phyloP scores from a whole-genome alignment of 2,888 invertebrate genomes.

The Lacanobia wlatinum region DNA sequence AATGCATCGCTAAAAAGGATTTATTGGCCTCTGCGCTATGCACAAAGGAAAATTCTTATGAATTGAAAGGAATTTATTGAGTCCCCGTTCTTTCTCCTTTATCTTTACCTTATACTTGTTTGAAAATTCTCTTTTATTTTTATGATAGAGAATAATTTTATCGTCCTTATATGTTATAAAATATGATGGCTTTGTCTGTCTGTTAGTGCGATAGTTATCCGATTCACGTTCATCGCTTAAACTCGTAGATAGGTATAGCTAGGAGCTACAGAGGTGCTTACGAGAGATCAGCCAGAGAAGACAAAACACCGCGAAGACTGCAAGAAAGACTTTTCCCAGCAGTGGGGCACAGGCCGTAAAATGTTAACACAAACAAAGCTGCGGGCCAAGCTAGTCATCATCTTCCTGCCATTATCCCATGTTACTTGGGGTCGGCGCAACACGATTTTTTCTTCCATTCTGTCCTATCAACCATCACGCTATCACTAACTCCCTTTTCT shows the following conservation, averaged over 20 bases:
- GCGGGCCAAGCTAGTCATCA: too few relatives aligned
- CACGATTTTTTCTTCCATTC: too few relatives aligned
- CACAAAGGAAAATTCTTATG: slow-evolving; percentile 29
- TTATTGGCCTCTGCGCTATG: slow-evolving; percentile 23
- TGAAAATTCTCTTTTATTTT: slow-evolving; percentile 19
- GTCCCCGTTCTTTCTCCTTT: background rate
- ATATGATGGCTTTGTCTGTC: background rate
- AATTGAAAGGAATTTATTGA: slow-evolving; percentile 15
- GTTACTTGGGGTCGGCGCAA: too few relatives aligned
- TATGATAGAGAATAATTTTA: slow-evolving; percentile 13
- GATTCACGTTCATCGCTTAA: background rate
- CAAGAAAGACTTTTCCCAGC: too few relatives aligned
- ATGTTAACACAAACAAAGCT: too few relatives aligned
- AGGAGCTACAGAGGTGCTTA: too few relatives aligned
- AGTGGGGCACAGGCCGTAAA: too few relatives aligned
- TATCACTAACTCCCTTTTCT: too few relatives aligned
- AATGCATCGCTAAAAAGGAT: slow-evolving; percentile 26
- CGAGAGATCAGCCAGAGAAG: too few relatives aligned
- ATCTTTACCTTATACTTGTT: background rate
- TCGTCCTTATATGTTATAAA: background rate
- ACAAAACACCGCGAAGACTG: too few relatives aligned
- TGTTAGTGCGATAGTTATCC: background rate
- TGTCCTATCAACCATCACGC: too few relatives aligned
- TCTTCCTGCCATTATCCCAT: too few relatives aligned
- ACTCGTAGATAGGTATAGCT: background rate